Conservation (phyloP, 2,797 vertebrate genomes). For the Etheostoma nigrum region DNA sequence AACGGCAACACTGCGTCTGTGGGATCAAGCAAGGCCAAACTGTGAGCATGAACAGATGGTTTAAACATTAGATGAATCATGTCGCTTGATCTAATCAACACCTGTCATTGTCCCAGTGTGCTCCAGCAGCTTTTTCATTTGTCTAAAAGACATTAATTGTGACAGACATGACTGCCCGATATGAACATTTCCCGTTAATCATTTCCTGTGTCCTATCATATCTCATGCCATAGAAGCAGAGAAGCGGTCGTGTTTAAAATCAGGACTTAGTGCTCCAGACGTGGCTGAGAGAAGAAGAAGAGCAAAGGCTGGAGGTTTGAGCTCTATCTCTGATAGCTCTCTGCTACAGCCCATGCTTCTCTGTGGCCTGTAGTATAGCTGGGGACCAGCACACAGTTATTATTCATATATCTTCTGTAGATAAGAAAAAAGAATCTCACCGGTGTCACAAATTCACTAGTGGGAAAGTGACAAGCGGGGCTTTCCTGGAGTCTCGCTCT, state of each 20-base stretch:
- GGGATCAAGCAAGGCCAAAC: not conserved
- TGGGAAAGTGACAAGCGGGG: no score
- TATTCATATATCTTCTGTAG: no score
- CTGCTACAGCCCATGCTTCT: no score
- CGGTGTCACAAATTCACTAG: no score
- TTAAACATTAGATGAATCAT: not conserved
- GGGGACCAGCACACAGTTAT: no score
- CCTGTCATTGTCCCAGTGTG: not conserved
- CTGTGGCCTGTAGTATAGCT: no score
- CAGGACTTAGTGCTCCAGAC: conserved; percentile 10
- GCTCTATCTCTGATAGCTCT: conserved; percentile 33
- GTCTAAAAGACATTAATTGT: not conserved
- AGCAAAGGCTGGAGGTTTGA: conserved; percentile 24
- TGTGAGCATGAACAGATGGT: no score
- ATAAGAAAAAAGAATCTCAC: no score
- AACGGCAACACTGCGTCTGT: no score
- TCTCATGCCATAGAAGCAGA: not conserved
- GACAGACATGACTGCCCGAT: not conserved
- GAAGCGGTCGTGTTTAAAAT: conserved; percentile 4
- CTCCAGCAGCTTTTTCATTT: not conserved
- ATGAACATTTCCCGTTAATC: not conserved
- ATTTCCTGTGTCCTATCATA: conserved; percentile 2
- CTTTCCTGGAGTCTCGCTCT: no score
- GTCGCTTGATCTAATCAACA: not conserved
- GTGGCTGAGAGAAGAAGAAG: conserved; percentile 28